Percentiles rank a stretch among this genome's conserved stretches.
phyloP scores from a whole-genome alignment of 2,888 invertebrate species.

The Drosophila trichaetosa region DNA sequence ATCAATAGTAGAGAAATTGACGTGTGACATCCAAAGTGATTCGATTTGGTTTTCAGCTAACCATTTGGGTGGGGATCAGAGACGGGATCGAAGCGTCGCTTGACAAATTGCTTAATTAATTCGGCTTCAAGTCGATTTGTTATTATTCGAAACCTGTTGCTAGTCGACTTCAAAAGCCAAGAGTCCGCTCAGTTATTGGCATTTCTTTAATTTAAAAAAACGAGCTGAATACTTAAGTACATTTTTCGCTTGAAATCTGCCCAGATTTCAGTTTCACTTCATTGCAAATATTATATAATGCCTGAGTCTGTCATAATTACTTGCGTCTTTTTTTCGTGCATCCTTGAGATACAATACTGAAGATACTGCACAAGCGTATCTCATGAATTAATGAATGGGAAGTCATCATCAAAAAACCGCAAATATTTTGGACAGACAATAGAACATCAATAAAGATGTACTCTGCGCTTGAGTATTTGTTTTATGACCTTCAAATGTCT shows the following conservation, averaged over 20 bases:
- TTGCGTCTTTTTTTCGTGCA: constrained; percentile 12
- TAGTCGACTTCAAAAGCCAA: constrained; percentile 45
- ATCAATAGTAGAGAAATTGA: constrained; percentile 63
- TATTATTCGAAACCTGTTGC: constrained; percentile 54
- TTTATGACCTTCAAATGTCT: neutral
- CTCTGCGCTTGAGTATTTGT: neutral
- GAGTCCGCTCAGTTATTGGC: constrained; percentile 47
- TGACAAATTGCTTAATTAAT: constrained; percentile 81
- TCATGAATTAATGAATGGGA: constrained; percentile 18
- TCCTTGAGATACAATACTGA: constrained; percentile 23
- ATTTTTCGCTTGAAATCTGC: constrained; percentile 25
- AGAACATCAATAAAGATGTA: neutral
- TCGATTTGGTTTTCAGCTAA: constrained; percentile 20
- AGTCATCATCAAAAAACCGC: constrained; percentile 11
- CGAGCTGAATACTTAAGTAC: constrained; percentile 31
- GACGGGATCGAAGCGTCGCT: constrained; percentile 49
- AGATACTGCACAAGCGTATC: neutral
- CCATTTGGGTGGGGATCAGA: constrained; percentile 18
- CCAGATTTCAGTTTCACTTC: constrained; percentile 5
- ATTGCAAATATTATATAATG: constrained; percentile 7
- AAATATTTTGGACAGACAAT: constrained; percentile 7
- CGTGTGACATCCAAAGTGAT: constrained; percentile 71
- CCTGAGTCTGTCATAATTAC: constrained; percentile 19
- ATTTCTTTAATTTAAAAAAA: constrained; percentile 55
- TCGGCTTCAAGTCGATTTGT: constrained; percentile 66